Conservation (phyloP, 2,888 invertebrate genomes). For the Bombyx huttoni region DNA sequence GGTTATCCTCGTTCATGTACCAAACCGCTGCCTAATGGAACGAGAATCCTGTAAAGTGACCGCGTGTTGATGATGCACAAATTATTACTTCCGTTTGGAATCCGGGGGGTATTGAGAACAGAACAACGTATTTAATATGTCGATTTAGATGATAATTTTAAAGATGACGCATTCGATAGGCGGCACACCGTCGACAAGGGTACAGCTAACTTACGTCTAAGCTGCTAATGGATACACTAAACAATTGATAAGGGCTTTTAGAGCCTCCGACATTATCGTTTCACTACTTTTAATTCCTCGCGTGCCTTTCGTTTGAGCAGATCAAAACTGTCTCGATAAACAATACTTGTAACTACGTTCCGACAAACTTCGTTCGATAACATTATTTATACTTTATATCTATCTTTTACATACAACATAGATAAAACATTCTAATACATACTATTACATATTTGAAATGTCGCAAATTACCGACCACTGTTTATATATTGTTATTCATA, state of each 20-base stretch:
- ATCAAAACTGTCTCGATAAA: slow-evolving; percentile 35
- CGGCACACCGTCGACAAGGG: slow-evolving; percentile 25
- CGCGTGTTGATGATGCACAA: no score
- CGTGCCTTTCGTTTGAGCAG: slow-evolving; percentile 58
- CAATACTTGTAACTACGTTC: slow-evolving; percentile 31
- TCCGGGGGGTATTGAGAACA: no score
- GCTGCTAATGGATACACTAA: slow-evolving; percentile 46
- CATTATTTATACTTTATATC: slow-evolving; percentile 8
- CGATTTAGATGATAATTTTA: not conserved
- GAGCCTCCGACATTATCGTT: slow-evolving; percentile 22
- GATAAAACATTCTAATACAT: no score
- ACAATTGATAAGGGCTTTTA: slow-evolving; percentile 33
- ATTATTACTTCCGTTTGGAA: no score
- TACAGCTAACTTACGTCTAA: slow-evolving; percentile 50
- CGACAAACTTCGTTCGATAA: slow-evolving; percentile 36
- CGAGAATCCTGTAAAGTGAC: no score
- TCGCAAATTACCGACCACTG: no score
- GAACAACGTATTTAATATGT: no score
- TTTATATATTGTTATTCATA: no score
- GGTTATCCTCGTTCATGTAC: no score
- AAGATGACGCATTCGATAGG: slow-evolving; percentile 4
- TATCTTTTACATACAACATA: not conserved
- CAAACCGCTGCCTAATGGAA: no score
- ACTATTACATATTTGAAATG: no score
- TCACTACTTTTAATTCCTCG: slow-evolving; percentile 63